Evolutionary conservation across 2,797 vertebrate species (phyloP).

Genomic region (Meda fulgida): DNA sequence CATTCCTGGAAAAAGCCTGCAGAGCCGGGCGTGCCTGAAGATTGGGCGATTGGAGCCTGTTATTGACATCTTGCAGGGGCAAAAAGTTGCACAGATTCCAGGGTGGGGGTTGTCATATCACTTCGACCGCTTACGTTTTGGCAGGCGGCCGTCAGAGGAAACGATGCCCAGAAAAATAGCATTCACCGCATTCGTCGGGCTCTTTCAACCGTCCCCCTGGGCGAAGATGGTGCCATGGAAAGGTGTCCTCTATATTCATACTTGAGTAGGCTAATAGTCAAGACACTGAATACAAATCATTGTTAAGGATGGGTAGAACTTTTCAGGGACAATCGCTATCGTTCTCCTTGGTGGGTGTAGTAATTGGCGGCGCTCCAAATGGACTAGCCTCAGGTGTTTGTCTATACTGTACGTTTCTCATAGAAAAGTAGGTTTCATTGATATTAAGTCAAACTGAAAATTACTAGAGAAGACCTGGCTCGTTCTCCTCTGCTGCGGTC

Average conservation of each 20-base stretch:
- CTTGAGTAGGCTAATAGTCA: constrained; percentile 46
- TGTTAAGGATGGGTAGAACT: constrained; percentile 41
- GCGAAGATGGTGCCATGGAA: constrained; percentile 21
- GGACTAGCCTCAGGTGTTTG: constrained; percentile 44
- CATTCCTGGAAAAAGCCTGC: constrained; percentile 42
- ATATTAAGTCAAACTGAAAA: constrained; percentile 52
- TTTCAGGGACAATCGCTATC: constrained; percentile 10
- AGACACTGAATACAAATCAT: constrained; percentile 54
- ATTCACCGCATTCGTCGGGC: constrained; percentile 38
- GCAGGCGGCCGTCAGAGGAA: constrained; percentile 26
- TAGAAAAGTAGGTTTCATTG: constrained; percentile 50
- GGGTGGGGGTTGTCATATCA: constrained; percentile 52
- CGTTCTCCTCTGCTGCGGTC: constrained; percentile 19
- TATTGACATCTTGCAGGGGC: constrained; percentile 63
- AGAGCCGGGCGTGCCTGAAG: constrained; percentile 38
- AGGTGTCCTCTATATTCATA: constrained; percentile 43
- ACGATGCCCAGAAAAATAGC: constrained; percentile 43
- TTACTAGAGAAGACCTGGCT: constrained; percentile 26
- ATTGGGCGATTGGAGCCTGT: constrained; percentile 46
- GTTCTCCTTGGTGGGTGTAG: constrained; percentile 38
- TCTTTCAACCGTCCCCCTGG: constrained; percentile 50
- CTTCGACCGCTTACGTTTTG: background rate
- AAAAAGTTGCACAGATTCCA: constrained; percentile 39
- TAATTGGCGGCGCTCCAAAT: constrained; percentile 49
- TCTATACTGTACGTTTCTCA: constrained; percentile 46